These are phyloP conservation scores for Alces alces DNA, from an alignment of 2,113 vertebrate genomes.

Conservation along the genomic window DNA sequence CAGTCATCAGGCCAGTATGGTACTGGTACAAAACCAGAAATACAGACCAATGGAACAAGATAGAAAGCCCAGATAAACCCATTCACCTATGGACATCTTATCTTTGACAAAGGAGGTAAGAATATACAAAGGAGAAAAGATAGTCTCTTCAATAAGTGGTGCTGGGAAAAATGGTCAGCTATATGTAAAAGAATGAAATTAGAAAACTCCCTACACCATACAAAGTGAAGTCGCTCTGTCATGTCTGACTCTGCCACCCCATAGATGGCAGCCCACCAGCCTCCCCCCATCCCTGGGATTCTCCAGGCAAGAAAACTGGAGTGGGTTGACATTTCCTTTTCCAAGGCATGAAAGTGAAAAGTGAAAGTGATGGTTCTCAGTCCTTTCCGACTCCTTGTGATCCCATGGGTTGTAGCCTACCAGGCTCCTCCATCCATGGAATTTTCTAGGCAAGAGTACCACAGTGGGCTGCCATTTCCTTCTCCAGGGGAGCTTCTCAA, in stretches of 20 bases:
- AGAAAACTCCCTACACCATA: neutral
- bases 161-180: neutral
- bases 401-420: neutral
- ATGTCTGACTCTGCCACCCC: fast-evolving
- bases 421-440: neutral
- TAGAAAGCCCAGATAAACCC: neutral
- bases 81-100: neutral
- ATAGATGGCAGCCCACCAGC: fast-evolving
- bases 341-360: neutral
- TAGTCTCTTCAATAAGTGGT: neutral
- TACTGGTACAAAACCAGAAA: neutral
- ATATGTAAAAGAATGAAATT: neutral
- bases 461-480: neutral
- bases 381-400: neutral
- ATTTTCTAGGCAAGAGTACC: neutral
- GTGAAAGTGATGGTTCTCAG: neutral
- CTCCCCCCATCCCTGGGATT: neutral
- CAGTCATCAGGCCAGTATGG: neutral
- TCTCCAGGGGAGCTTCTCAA: neutral
- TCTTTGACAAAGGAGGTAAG: neutral
- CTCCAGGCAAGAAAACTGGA: neutral
- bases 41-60: neutral
- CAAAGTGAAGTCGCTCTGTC: neutral
- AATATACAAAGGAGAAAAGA: neutral
- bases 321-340: neutral